phyloP scores from a whole-genome alignment of 2,113 vertebrate species.

The Candoia aspera region DNA sequence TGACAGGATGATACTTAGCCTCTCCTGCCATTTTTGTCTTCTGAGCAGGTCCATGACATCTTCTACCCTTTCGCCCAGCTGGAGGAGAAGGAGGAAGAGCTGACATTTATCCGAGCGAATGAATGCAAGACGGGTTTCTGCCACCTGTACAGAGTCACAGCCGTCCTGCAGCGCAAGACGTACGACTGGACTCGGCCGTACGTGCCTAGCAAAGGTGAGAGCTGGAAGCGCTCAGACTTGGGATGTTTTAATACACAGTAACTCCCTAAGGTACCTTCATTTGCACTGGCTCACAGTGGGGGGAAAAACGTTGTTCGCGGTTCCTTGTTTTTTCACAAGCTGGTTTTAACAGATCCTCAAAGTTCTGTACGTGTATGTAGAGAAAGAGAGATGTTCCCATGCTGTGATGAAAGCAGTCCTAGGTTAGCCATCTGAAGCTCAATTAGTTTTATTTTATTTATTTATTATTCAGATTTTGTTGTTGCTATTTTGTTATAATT shows the following conservation, averaged over 20 bases:
- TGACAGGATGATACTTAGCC: neutral
- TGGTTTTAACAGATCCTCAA: neutral
- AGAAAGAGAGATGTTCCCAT: too few relatives aligned
- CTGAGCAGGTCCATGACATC: constrained; percentile 90
- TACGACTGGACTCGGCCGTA: constrained; percentile 82
- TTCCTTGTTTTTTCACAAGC: neutral
- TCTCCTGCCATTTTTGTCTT: neutral
- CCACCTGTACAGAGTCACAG: constrained; percentile 90
- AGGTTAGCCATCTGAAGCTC: too few relatives aligned
- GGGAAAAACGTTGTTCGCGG: too few relatives aligned
- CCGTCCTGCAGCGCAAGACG: constrained; percentile 77
- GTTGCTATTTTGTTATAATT: too few relatives aligned
- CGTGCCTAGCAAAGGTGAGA: constrained; percentile 81
- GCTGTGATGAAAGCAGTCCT: too few relatives aligned
- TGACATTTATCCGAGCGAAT: constrained; percentile 90
- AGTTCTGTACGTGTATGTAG: too few relatives aligned
- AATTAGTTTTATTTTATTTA: too few relatives aligned
- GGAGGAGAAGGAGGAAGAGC: constrained; percentile 84
- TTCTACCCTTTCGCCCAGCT: constrained; percentile 93
- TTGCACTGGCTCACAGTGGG: neutral
- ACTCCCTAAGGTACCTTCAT: neutral
- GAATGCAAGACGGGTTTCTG: constrained; percentile 94
- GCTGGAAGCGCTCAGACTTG: fast-evolving
- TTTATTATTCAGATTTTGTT: too few relatives aligned
- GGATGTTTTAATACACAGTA: neutral